Conservation (phyloP, 2,113 vertebrate genomes). For the Petromus typicus region DNA sequence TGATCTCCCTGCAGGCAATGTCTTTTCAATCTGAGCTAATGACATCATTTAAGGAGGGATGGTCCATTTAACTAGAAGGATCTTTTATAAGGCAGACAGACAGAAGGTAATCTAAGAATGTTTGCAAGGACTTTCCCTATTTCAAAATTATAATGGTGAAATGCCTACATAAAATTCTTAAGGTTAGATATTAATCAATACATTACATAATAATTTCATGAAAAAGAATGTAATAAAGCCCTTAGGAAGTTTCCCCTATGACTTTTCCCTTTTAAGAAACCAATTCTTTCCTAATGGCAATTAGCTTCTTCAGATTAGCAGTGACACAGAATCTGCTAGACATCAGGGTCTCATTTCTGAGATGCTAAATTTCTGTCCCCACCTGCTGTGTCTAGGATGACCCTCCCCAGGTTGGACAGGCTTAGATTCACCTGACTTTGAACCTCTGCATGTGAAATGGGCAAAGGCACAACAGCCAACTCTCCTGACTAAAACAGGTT, state of each 20-base stretch:
- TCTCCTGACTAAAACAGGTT: conserved; percentile 19
- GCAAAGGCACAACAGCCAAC: conserved; percentile 33
- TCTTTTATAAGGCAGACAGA: conserved; percentile 90
- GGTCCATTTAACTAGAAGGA: conserved; percentile 92
- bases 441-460: conserved; percentile 66
- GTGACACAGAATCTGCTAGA: conserved; percentile 77
- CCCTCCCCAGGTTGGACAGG: conserved; percentile 56
- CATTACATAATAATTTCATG: conserved; percentile 86
- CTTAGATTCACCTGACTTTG: conserved; percentile 71
- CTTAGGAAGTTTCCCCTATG: conserved; percentile 85
- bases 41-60: conserved; percentile 91
- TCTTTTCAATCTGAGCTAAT: conserved; percentile 92
- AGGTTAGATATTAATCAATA: conserved; percentile 89
- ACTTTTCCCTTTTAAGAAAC: conserved; percentile 86
- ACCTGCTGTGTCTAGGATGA: conserved; percentile 78
- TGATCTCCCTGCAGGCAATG: conserved; percentile 90
- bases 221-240: conserved; percentile 86
- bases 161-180: conserved; percentile 89
- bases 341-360: conserved; percentile 84
- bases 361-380: conserved; percentile 79
- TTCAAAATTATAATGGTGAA: conserved; percentile 90
- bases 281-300: conserved; percentile 85
- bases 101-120: conserved; percentile 90
- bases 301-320: conserved; percentile 82
- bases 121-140: conserved; percentile 89